Evolutionary conservation across 2,888 invertebrate genomes (phyloP), one percentile per base, ranked within the genome.

Genomic region (Platycheirus albimanus): DNA sequence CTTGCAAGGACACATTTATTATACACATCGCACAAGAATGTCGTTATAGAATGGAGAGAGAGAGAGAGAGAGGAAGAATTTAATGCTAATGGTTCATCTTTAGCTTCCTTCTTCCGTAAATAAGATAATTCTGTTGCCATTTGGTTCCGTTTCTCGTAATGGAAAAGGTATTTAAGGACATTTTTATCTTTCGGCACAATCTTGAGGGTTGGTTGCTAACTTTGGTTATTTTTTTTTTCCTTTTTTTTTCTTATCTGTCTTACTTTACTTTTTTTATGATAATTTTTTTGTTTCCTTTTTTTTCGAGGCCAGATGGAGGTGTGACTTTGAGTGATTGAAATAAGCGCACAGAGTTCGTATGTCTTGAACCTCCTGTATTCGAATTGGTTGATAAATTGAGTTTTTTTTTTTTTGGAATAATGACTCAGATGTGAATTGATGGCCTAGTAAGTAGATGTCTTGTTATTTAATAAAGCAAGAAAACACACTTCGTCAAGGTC

Each of bases 81-180:
- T 43, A 28, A 41, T 56, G 47, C 47, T 47, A 43, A 51, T 43
- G 41, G 63, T 15, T 43, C 33, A 19, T 19, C 43, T 54, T 45
- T 15, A 61, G 28, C 47, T 38, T 74, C 30, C 19, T 49, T 56
- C 19, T 49, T 70, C 30, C 76, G 63, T 61, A 71, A 77, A 61
- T 77, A 54, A 81, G 77, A 81, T 71, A 77, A 71, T 81, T 78
- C 64, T 67, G 72, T 56, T 78, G 28, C 67, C 36, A 64, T 67
- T 71, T 61, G 41, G 66, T 61, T 41, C 28, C 43, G 54, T 43
- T 41, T 3, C 58, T 45, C 19, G 20, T 20, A 64, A 66, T 36
- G 52, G 61, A 61, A 61, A 61, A 61, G 45, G 61, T 61, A 61
- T 45, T 61, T 61, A 61, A 61, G 64, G 64, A 45, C 47, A 69